Conservation (phyloP, 30 jellyfish, hydroid and myxozoan genomes). For the Hydra vulgaris region DNA sequence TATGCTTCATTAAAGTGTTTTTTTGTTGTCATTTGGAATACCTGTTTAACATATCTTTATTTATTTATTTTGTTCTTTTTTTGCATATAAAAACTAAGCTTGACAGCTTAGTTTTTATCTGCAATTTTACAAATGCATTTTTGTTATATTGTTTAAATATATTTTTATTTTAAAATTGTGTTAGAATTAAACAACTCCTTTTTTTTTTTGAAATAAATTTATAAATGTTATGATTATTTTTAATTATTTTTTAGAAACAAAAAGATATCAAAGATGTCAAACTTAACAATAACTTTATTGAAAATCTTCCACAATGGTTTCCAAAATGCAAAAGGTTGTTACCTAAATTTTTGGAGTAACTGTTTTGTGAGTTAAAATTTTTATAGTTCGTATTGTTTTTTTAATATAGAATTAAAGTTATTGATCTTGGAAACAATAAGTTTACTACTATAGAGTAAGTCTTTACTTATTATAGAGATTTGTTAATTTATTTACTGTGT, state of each 20-base stretch:
- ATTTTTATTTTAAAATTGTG: too few relatives aligned
- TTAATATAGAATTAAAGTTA: constrained; percentile 30
- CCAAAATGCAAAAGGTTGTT: constrained; percentile 54
- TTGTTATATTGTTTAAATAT: too few relatives aligned
- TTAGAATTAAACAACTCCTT: too few relatives aligned
- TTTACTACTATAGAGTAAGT: constrained; percentile 22
- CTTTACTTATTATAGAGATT: not conserved
- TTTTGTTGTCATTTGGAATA: too few relatives aligned
- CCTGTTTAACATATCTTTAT: too few relatives aligned
- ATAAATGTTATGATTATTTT: not conserved
- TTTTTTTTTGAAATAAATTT: too few relatives aligned
- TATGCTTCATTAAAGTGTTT: too few relatives aligned
- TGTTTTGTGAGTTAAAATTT: not conserved
- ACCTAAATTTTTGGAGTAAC: not conserved
- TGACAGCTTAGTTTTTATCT: too few relatives aligned
- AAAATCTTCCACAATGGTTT: constrained; percentile 35
- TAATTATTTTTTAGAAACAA: constrained; percentile 14
- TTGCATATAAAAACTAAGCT: too few relatives aligned
- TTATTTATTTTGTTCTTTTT: too few relatives aligned
- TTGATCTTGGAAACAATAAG: constrained; percentile 56
- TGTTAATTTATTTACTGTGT: not conserved
- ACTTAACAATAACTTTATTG: constrained; percentile 42
- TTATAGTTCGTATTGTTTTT: too few relatives aligned
- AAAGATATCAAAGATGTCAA: constrained; percentile 41
- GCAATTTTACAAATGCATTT: too few relatives aligned